Conservation (phyloP, 2,113 vertebrate genomes). For the Rhea americana region DNA sequence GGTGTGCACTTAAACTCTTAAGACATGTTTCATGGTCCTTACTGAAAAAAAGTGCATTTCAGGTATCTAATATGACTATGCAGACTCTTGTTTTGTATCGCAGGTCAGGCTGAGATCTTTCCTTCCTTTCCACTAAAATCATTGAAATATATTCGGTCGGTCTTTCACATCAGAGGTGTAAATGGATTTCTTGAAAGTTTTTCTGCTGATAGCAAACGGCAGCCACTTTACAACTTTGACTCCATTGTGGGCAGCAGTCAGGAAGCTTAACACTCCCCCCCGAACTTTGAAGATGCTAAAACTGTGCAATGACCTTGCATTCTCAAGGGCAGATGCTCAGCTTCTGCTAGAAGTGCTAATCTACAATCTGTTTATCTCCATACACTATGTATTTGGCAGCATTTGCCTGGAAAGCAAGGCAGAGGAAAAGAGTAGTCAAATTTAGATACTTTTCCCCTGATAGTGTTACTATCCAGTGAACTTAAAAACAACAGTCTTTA, state of each 20-base stretch:
- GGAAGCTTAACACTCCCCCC: slow-evolving; percentile 59
- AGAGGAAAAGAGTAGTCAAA: neutral
- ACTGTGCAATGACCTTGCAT: slow-evolving; percentile 73
- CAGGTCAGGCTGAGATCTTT: slow-evolving; percentile 41
- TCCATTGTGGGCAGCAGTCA: slow-evolving; percentile 63
- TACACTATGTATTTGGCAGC: slow-evolving; percentile 17
- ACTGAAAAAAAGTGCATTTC: slow-evolving; percentile 67
- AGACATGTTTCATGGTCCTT: slow-evolving; percentile 11
- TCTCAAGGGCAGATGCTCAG: slow-evolving; percentile 52
- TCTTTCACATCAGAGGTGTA: slow-evolving; percentile 79
- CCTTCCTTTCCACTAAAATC: slow-evolving; percentile 55
- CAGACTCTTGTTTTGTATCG: slow-evolving; percentile 4
- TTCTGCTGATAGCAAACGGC: slow-evolving; percentile 60
- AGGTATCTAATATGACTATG: slow-evolving; percentile 46
- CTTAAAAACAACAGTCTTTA: neutral
- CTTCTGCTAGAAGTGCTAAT: slow-evolving; percentile 59
- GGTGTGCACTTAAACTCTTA: neutral
- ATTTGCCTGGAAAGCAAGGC: slow-evolving; percentile 49
- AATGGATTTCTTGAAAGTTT: slow-evolving; percentile 82
- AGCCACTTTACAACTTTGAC: slow-evolving; percentile 73
- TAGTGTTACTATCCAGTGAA: neutral
- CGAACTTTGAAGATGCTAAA: slow-evolving; percentile 67
- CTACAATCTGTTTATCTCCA: slow-evolving; percentile 53
- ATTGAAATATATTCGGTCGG: slow-evolving; percentile 73
- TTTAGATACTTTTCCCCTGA: slow-evolving; percentile 13